Conservation (phyloP, 2,113 vertebrate species). For the Garra rufa region DNA sequence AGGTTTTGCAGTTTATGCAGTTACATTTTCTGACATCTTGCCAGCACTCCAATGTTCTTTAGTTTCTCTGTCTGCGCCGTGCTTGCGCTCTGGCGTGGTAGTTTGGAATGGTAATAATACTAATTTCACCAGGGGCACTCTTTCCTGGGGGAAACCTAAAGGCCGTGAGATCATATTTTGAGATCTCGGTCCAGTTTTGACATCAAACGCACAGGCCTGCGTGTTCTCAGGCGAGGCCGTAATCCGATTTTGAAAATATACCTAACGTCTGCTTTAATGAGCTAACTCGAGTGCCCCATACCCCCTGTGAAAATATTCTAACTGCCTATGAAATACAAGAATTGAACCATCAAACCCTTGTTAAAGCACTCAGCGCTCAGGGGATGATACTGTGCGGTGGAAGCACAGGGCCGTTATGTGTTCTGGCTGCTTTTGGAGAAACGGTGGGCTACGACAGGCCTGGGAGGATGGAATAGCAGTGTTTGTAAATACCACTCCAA, state of each 20-base stretch:
- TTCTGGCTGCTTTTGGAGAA: conserved; percentile 42
- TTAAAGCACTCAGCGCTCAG: conserved; percentile 50
- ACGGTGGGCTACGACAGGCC: conserved; percentile 30
- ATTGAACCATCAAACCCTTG: conserved; percentile 69
- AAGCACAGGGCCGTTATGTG: conserved; percentile 40
- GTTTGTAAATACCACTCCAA: conserved; percentile 75
- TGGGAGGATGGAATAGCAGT: conserved; percentile 46
- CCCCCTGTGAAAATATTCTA: conserved; percentile 66
- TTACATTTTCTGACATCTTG: not conserved
- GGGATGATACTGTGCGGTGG: conserved; percentile 40
- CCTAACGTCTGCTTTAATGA: conserved; percentile 52
- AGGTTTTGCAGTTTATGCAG: conserved; percentile 24
- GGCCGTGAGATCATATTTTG: conserved; percentile 56
- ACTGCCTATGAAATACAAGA: conserved; percentile 66
- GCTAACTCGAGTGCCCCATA: conserved; percentile 49
- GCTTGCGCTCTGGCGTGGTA: not conserved
- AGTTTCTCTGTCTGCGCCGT: not conserved
- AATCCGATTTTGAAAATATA: conserved; percentile 55
- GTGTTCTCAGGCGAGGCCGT: conserved; percentile 34
- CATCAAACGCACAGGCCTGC: conserved; percentile 22
- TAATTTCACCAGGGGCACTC: conserved; percentile 20
- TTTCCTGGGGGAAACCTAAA: conserved; percentile 41
- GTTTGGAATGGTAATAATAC: conserved; percentile 44
- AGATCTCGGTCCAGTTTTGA: conserved; percentile 20
- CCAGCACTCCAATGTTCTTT: conserved; percentile 11